phyloP scores from a whole-genome alignment of 2,113 vertebrate species.

The Oreotragus oreotragus region DNA sequence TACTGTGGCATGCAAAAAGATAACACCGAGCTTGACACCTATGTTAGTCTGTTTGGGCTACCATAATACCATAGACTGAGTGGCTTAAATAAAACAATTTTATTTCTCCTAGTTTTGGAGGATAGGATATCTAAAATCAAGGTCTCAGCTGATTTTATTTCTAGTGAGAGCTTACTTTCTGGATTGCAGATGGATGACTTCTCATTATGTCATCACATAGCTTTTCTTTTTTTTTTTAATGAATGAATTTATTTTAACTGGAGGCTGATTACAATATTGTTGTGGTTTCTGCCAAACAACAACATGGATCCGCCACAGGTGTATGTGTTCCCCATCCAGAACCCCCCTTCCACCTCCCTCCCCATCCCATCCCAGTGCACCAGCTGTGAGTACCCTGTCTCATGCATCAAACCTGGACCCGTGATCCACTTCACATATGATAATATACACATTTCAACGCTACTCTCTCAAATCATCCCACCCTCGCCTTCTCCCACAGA shows the following conservation, averaged over 20 bases:
- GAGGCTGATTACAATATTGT: neutral
- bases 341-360: neutral
- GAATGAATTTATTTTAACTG: neutral
- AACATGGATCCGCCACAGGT: fast-evolving
- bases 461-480: neutral
- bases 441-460: neutral
- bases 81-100: neutral
- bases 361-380: neutral
- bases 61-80: neutral
- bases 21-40: neutral
- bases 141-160: neutral
- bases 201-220: neutral
- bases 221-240: neutral
- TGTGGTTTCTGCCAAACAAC: neutral
- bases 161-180: neutral
- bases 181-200: neutral
- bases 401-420: neutral
- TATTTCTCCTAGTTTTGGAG: neutral
- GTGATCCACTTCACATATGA: neutral
- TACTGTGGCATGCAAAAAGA: neutral
- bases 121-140: neutral
- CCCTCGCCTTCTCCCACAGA: neutral
- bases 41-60: neutral
- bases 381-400: neutral
- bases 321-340: neutral